Evolutionary conservation across 2,113 vertebrate species (phyloP).

Genomic region (Herpetotheres cachinnans): DNA sequence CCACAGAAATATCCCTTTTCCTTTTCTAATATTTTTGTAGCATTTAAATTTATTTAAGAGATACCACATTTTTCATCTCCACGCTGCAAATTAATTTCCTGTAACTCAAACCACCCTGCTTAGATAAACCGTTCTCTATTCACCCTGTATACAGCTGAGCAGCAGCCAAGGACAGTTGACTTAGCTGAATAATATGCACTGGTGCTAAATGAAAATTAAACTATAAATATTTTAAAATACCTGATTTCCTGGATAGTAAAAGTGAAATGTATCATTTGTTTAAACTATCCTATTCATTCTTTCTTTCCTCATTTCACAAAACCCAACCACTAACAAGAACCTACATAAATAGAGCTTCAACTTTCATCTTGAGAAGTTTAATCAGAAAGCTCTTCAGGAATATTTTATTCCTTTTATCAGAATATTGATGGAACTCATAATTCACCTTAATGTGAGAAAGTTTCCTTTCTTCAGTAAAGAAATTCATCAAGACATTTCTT

Average conservation of each 20-base stretch:
- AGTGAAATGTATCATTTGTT: conserved; percentile 47
- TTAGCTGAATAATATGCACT: neutral
- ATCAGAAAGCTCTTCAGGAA: conserved; percentile 20
- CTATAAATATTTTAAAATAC: conserved; percentile 48
- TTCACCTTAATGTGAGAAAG: conserved; percentile 25
- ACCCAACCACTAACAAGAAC: neutral
- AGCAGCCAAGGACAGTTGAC: conserved; percentile 26
- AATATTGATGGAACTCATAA: conserved; percentile 34
- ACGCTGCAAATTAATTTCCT: neutral
- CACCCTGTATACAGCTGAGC: neutral
- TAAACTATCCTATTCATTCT: conserved; percentile 1
- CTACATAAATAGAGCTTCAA: conserved; percentile 37
- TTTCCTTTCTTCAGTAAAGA: conserved; percentile 15
- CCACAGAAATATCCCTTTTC: neutral
- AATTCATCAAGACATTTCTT: neutral
- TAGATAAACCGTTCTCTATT: neutral
- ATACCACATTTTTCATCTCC: neutral
- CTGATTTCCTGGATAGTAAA: conserved; percentile 38
- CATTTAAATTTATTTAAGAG: neutral
- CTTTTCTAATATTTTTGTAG: neutral
- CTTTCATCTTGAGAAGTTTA: conserved; percentile 22
- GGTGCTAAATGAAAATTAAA: conserved; percentile 40
- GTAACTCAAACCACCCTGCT: neutral
- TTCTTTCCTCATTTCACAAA: neutral
- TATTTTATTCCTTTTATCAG: conserved; percentile 51